Conservation (phyloP, 2,113 vertebrate genomes). For the Chroicocephalus ridibundus region DNA sequence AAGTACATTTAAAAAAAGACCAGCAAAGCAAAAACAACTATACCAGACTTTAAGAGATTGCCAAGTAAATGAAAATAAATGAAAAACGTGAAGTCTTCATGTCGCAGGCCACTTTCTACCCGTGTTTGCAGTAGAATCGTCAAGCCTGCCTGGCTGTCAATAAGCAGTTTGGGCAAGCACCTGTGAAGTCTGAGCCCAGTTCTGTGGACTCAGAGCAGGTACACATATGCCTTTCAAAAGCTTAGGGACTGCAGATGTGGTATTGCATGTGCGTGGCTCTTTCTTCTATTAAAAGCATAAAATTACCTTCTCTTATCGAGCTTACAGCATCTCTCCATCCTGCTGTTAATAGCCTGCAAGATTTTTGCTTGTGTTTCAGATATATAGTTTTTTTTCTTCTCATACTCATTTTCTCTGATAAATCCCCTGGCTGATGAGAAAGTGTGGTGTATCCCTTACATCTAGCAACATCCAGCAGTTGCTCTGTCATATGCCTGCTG, state of each 20-base stretch:
- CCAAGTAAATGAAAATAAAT: not conserved
- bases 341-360: not conserved
- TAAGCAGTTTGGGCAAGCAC: not conserved
- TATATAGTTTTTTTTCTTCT: not conserved
- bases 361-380: constrained; percentile 10
- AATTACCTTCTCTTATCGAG: not conserved
- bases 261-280: not conserved
- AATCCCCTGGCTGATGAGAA: constrained; percentile 8
- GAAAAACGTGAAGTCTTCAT: not conserved
- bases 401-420: not conserved
- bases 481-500: not conserved
- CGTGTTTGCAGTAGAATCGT: not conserved
- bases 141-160: not conserved
- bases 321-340: not conserved
- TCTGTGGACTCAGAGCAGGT: not conserved
- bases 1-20: not conserved
- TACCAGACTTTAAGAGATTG: not conserved
- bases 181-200: not conserved
- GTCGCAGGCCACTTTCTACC: not conserved
- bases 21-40: not conserved
- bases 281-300: not conserved
- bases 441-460: not conserved
- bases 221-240: not conserved
- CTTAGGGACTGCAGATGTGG: not conserved
- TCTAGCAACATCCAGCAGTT: not conserved